Conservation (phyloP, 2,113 vertebrate genomes). For the Pelobates fuscus region DNA sequence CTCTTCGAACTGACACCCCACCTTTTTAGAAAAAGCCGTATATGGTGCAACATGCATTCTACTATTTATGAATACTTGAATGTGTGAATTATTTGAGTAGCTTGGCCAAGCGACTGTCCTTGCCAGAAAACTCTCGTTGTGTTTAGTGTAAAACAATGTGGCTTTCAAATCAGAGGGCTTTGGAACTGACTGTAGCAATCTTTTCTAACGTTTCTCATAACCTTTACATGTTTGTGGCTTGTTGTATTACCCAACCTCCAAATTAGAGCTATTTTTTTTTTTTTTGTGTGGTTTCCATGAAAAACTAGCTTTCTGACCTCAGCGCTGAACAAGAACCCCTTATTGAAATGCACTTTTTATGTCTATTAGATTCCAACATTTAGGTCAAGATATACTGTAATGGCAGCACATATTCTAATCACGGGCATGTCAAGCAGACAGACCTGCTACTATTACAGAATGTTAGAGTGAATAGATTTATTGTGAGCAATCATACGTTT, state of each 20-base stretch:
- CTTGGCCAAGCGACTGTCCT: neutral
- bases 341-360: conserved; percentile 50
- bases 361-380: conserved; percentile 67
- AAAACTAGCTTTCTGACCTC: conserved; percentile 60
- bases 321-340: conserved; percentile 54
- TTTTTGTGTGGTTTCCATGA: conserved; percentile 53
- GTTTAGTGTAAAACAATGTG: conserved; percentile 11
- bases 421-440: conserved; percentile 53
- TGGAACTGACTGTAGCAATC: conserved; percentile 35
- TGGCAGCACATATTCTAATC: conserved; percentile 56
- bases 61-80: no score
- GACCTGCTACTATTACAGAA: conserved; percentile 64
- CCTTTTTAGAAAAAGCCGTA: no score
- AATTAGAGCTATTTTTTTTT: conserved; percentile 53
- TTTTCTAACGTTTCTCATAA: conserved; percentile 63
- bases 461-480: conserved; percentile 67
- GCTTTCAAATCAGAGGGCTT: conserved; percentile 25
- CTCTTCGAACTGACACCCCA: no score
- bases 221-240: conserved; percentile 52
- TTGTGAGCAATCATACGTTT: conserved; percentile 61
- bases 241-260: conserved; percentile 50
- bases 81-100: no score
- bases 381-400: conserved; percentile 60
- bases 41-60: no score
- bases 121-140: neutral